Base-by-base conservation (phyloP, 1,140 invertebrate genomes). In the Galleria mellonella region DNA sequence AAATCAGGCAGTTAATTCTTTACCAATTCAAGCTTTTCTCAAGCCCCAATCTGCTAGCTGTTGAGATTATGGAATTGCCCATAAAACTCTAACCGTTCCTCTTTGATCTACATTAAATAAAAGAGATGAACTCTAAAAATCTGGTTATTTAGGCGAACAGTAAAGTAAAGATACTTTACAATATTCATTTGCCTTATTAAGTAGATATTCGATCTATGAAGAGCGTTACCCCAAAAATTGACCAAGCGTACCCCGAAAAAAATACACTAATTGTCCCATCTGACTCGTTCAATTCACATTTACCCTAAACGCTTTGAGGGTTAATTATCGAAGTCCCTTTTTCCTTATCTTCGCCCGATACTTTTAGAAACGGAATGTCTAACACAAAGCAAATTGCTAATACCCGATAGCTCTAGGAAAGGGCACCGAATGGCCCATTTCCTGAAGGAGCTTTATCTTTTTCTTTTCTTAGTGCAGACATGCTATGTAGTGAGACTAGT, bases 371-470 rank as follows among this genome's bases (percentile, higher is more conserved):
- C 49, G 48, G 53, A 55, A 50, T 51, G 50, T 53, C 59, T 60
- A 53, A 57, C 60, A 61, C 60, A 68, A 66, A 68, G 70, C 60
- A 66, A 71, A 71, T 66, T 68, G 67, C 54, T 70, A 63, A 61
- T 64, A 65, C 61, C 54, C 60, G 56, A 70, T 63, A 55, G 55
- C 54, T 54, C 43, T 50, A 40, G 38, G 46, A 65, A 68, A 67
- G 63, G 59, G 58, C 57, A 45, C 41, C 40, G 52, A 68, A 71
- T 68, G 54, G 60, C 33, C 63, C 58, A 66, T 71, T 73, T 71
- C 67, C 58, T 63, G 51, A 38, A 54, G 54, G 33, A 57, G 46
- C 51, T 71, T 63, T 61, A 63, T 63, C 55, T 62, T 68, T 72
- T 61, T 68, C 46, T 56, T 51, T 55, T 49, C 30, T 30, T 32